Percentiles rank a stretch among this genome's conserved stretches.
phyloP scores from a whole-genome alignment of 2,888 invertebrate genomes.

The Globia sparganii region DNA sequence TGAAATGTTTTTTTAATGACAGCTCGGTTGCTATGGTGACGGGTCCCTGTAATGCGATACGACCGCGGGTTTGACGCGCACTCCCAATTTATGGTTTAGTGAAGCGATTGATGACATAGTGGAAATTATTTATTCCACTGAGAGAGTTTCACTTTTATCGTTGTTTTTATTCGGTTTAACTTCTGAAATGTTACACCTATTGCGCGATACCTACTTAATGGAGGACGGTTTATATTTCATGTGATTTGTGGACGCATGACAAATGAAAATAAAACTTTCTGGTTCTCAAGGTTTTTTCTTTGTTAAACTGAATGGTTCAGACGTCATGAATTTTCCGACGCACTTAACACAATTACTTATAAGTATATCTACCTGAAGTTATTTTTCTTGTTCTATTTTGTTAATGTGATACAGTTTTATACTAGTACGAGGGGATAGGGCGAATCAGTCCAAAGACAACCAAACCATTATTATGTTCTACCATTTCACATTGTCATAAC shows the following conservation, averaged over 20 bases:
- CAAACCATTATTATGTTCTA: too few relatives aligned
- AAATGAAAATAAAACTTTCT: constrained; percentile 54
- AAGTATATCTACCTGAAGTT: constrained; percentile 1
- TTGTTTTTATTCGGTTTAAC: constrained; percentile 75
- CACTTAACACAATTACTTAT: background rate
- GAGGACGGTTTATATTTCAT: constrained; percentile 62
- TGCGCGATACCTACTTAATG: constrained; percentile 61
- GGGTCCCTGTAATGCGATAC: constrained; percentile 79
- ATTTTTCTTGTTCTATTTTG: background rate
- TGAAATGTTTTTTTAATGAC: constrained; percentile 71
- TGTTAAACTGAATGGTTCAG: constrained; percentile 26
- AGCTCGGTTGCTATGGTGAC: constrained; percentile 74
- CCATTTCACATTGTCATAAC: too few relatives aligned
- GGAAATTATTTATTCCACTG: constrained; percentile 83
- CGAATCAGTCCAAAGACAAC: too few relatives aligned
- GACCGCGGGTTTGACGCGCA: constrained; percentile 75
- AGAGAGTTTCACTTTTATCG: constrained; percentile 77
- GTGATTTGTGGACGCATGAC: constrained; percentile 58
- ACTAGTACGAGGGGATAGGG: too few relatives aligned
- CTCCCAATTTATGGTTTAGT: constrained; percentile 84
- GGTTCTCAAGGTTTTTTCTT: constrained; percentile 39
- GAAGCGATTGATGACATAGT: constrained; percentile 86
- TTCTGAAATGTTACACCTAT: constrained; percentile 77
- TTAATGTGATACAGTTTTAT: too few relatives aligned
- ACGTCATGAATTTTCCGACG: constrained; percentile 37